These are phyloP conservation scores for Thunnus maccoyii DNA, from an alignment of 2,113 vertebrate genomes.

Conservation along the genomic window DNA sequence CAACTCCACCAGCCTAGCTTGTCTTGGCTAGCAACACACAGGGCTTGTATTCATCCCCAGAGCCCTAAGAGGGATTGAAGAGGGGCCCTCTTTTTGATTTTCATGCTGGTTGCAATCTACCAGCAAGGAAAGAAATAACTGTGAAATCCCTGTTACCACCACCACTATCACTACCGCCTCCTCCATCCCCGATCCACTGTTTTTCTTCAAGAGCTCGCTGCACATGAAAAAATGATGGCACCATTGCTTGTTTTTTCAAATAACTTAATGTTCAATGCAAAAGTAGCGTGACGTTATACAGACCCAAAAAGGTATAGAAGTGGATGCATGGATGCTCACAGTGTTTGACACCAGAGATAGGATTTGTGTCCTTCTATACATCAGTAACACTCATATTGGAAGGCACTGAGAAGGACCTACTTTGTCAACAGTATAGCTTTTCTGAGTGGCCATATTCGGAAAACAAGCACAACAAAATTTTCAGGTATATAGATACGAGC, in stretches of 20 bases:
- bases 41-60: conserved; percentile 42
- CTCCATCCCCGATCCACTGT: background rate
- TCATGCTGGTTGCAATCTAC: conserved; percentile 32
- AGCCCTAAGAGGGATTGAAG: conserved; percentile 26
- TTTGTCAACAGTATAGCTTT: no score
- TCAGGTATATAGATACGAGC: no score
- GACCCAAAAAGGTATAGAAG: background rate
- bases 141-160: conserved; percentile 3
- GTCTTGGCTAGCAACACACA: conserved; percentile 37
- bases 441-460: no score
- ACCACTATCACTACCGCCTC: background rate
- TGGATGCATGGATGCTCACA: background rate
- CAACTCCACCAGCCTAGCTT: conserved; percentile 18
- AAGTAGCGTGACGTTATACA: background rate
- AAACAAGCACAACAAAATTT: no score
- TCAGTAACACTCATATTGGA: no score
- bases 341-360: background rate
- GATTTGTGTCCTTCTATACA: background rate
- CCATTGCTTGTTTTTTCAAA: background rate
- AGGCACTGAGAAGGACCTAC: no score
- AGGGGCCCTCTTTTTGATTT: conserved; percentile 25
- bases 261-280: background rate
- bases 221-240: background rate
- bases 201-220: background rate
- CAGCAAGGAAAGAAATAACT: conserved; percentile 2